Conservation (phyloP, 2,888 invertebrate species). For the Tribolium freemani region DNA sequence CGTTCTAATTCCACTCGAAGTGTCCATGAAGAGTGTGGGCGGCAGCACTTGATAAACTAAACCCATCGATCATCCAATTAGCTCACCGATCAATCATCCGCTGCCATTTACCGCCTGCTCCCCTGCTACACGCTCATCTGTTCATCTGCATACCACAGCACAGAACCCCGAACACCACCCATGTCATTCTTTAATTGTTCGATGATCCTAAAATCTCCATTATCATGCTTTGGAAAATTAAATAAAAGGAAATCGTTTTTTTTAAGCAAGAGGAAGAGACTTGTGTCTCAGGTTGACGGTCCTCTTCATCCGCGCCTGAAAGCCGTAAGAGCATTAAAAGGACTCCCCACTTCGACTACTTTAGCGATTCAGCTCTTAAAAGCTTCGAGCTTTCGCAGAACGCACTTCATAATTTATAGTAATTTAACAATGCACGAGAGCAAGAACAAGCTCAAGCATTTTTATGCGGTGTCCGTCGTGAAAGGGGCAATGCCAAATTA, state of each 20-base stretch:
- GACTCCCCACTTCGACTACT: constrained; percentile 57
- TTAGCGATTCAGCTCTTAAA: constrained; percentile 61
- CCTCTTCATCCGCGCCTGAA: constrained; percentile 50
- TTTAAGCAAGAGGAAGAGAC: not conserved
- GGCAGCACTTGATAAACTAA: constrained; percentile 68
- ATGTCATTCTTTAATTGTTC: constrained; percentile 56
- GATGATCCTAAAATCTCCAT: constrained; percentile 32
- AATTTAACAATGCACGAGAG: constrained; percentile 61
- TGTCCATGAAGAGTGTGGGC: constrained; percentile 57
- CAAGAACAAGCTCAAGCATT: constrained; percentile 52
- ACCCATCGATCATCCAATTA: constrained; percentile 87
- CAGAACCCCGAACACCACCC: constrained; percentile 38
- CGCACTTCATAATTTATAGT: constrained; percentile 63
- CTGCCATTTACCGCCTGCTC: constrained; percentile 69
- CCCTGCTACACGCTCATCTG: constrained; percentile 60
- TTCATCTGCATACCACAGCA: constrained; percentile 67
- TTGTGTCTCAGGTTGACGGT: constrained; percentile 45
- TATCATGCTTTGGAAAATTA: not conserved
- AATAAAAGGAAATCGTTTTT: not conserved
- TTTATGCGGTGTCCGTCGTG: constrained; percentile 48
- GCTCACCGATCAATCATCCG: constrained; percentile 80
- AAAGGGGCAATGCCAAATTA: constrained; percentile 49
- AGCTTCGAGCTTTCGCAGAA: constrained; percentile 54
- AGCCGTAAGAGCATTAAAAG: constrained; percentile 59
- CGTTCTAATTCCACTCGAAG: constrained; percentile 55